Evolutionary conservation across 2,113 vertebrate species (phyloP), one percentile per base, ranked within the genome.

Genomic region (Pseudorasbora parva): DNA sequence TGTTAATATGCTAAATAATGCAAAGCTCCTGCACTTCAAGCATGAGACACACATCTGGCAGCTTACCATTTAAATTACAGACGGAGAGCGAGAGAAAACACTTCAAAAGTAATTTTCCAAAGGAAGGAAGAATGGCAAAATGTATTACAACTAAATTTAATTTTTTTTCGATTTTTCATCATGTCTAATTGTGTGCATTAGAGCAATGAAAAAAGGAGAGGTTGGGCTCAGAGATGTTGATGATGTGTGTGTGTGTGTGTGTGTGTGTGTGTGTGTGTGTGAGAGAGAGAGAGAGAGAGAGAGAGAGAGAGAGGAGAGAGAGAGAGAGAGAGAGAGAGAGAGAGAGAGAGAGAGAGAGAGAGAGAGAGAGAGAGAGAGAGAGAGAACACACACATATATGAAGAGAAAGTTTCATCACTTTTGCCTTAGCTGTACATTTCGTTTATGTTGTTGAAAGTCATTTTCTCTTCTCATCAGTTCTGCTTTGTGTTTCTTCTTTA

Each of bases 1-100:
- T 98, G 97, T 99, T 99, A 98, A 98, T 99, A 99, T 99, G 97
- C 98, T 99, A 99, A 99, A 99, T 99, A 99, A 99, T 99, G 98
- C 98, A 99, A 97, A 98, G 97, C 97, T 96, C 96, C 93, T 92
- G 96, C 96, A 98, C 97, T 97, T 98, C 97, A 98, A 98, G 96
- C 98, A 97, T 98, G 96, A 98, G 98, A 98, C 96, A 96, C 97
- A 98, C 98, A 99, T 99, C 97, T 99, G 97, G 97, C 95, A 95
- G 96, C 96, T 97, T 97, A 97, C 97, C 96, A 97, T 98, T 98
- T 98, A 98, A 98, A 99, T 99, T 97, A 98, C 96, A 94, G 94
- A 90, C 90, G 91, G 85, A 90, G 85, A 88, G 89, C 86, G 81
- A 87, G 82, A 89, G 88, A 90, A 92, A 79, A 91, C 94, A 95